A percentile compares a stretch with the other conserved stretches of the same genome.
Evolutionary conservation across 2,113 vertebrate species (phyloP).

Genomic region (Actenoides hombroni): DNA sequence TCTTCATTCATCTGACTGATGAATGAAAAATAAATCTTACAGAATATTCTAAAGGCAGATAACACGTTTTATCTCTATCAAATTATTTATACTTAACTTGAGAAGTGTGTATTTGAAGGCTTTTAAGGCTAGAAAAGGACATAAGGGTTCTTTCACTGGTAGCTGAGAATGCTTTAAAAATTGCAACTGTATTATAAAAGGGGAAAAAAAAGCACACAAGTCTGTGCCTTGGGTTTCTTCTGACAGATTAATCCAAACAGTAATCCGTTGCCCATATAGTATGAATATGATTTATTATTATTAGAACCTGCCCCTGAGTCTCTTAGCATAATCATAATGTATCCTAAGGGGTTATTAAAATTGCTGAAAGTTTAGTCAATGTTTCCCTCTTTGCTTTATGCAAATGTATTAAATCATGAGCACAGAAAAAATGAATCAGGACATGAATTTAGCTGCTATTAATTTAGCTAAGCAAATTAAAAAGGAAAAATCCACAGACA

Average conservation of each 20-base stretch:
- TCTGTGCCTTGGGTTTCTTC: neutral
- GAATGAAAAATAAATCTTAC: neutral
- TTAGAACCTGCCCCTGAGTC: neutral
- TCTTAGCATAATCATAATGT: neutral
- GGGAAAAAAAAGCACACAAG: accelerated
- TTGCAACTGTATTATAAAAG: neutral
- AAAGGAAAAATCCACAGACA: neutral
- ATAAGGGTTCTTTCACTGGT: neutral
- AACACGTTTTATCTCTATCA: neutral
- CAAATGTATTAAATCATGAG: neutral
- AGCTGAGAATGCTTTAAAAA: neutral
- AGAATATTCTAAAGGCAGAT: neutral
- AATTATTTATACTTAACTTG: neutral
- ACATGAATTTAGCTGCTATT: neutral
- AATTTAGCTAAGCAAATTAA: conserved; percentile 37
- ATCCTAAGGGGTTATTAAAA: neutral
- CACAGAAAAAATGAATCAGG: neutral
- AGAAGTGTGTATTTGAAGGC: neutral
- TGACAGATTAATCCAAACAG: neutral
- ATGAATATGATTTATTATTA: neutral
- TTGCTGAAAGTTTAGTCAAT: neutral
- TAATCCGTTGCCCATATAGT: neutral
- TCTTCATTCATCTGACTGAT: neutral
- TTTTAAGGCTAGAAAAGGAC: neutral
- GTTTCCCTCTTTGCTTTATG: neutral